Evolutionary conservation across 2,888 invertebrate species (phyloP).

Genomic region (Drymonia ruficornis): DNA sequence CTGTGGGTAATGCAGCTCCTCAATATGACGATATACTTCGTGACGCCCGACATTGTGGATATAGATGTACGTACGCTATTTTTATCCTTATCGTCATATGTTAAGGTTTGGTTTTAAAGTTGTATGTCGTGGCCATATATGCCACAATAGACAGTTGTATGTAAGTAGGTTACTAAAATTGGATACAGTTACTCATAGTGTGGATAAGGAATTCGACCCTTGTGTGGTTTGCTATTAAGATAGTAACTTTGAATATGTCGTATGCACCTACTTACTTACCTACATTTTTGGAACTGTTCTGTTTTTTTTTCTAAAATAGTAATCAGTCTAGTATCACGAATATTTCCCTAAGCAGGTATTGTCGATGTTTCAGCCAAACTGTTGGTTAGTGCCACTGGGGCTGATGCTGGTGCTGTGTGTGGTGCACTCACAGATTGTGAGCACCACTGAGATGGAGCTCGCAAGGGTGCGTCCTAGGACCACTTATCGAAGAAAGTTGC

Average conservation of each 20-base stretch:
- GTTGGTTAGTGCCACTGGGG: constrained; percentile 74
- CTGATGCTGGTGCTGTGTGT: constrained; percentile 76
- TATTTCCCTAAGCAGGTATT: neutral
- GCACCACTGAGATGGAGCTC: constrained; percentile 79
- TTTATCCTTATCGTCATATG: neutral
- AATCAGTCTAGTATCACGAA: neutral
- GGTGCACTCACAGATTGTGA: constrained; percentile 81
- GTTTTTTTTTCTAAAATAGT: too few relatives aligned
- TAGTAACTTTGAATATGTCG: too few relatives aligned
- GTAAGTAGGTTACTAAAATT: constrained; percentile 18
- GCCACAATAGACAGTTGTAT: constrained; percentile 11
- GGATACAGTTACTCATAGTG: neutral
- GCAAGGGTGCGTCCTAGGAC: constrained; percentile 72
- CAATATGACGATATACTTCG: constrained; percentile 85
- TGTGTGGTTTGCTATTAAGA: neutral
- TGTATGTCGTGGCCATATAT: neutral
- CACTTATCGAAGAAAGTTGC: constrained; percentile 68
- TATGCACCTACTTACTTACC: too few relatives aligned
- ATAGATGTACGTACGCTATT: constrained; percentile 75
- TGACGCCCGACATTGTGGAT: constrained; percentile 67
- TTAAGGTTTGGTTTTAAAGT: constrained; percentile 4
- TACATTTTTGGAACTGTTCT: too few relatives aligned
- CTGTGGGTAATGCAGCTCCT: constrained; percentile 91
- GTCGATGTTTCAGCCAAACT: constrained; percentile 59
- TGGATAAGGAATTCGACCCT: neutral